Evolutionary conservation across 2,888 invertebrate species (phyloP), one percentile per base, ranked within the genome.

Genomic region (Polia nebulosa): DNA sequence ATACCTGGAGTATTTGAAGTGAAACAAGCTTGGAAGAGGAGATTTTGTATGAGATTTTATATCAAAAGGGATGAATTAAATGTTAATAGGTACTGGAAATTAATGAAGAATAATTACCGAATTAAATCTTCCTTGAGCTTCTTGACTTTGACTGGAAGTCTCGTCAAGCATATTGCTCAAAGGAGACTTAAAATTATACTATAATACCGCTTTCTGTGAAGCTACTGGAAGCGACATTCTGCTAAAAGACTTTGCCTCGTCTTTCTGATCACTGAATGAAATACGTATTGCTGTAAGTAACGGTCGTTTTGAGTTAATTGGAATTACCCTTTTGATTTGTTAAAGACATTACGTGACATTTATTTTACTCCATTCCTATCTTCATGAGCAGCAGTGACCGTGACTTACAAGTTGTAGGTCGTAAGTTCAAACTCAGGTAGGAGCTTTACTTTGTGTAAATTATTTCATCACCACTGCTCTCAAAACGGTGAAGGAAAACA

Each of bases 31-130:
- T 41, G 45, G 72, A 60, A 71, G 45, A 17, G 58, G 36, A 39
- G 72, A 72, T 65, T 78, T 62, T 56, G 57, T 62, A 47, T n/a
- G 41, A 73, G 53, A 78, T 65, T 76, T 78, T 36, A 62, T 73
- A 55, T 65, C 45, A 53, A 72, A 72, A 59, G 58, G 51, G 29
- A 66, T 45, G 44, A 78, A 78, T 56, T 41, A 66, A 58, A 66
- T 78, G 34, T 73, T 59, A 78, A 73, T 59, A 65, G 65, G 53
- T 78, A 65, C 57, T 78, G 61, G 39, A 73, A 51, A 62, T 55
- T 72, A 72, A 77, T 73, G 58, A 59, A 76, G 58, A 66, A 64
- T 72, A 57, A 71, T 77, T 75, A 76, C 53, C 22, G 39, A 78
- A 76, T 65, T 57, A 72, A 76, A 55, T 49, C 59, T 41, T 63